These are phyloP conservation scores for Cheilinus undulatus DNA, from an alignment of 2,113 vertebrate species.

Conservation along the genomic window DNA sequence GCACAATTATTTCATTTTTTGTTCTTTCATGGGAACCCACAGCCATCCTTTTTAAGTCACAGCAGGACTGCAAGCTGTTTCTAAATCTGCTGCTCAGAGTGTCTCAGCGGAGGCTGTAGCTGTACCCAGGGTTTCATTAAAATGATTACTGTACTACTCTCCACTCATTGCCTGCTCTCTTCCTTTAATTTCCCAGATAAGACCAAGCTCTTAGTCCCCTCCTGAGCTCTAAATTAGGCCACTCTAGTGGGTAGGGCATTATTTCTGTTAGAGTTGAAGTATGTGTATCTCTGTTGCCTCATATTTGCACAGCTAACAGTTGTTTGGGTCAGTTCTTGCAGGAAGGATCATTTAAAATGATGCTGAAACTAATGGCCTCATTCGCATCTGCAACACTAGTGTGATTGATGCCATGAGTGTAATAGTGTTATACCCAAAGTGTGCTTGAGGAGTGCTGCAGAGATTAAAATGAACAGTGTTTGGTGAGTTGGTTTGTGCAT, in stretches of 20 bases:
- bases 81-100: slow-evolving; percentile 4
- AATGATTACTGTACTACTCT: not conserved
- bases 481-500: too few species aligned
- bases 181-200: slow-evolving; percentile 31
- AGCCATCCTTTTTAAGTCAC: not conserved
- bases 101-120: not conserved
- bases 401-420: not conserved
- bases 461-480: too few species aligned
- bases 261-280: not conserved
- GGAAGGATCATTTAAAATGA: not conserved
- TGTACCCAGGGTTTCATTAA: slow-evolving; percentile 21
- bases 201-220: not conserved
- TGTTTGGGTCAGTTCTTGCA: not conserved
- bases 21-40: not conserved
- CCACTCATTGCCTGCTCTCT: not conserved
- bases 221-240: slow-evolving; percentile 20
- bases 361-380: not conserved
- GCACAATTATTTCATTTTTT: not conserved
- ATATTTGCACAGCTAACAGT: not conserved
- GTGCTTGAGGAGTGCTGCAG: too few species aligned
- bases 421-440: too few species aligned
- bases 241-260: not conserved
- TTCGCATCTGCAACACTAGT: not conserved
- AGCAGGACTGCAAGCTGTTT: not conserved
- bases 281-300: not conserved